Conservation (phyloP, 2,113 vertebrate genomes). For the Tragelaphus imberbis region DNA sequence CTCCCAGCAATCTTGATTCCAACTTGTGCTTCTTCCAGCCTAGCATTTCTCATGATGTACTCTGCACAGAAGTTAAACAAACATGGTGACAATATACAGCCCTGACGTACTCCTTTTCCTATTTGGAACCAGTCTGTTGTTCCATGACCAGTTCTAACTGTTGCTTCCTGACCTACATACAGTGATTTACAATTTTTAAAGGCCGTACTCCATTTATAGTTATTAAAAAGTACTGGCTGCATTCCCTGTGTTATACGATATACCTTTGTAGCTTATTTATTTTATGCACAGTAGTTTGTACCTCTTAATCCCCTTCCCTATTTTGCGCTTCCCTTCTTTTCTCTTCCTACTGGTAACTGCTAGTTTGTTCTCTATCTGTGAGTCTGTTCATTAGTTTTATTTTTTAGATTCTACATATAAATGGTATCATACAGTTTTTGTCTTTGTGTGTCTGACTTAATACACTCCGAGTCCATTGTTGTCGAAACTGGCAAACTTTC, state of each 20-base stretch:
- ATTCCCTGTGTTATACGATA: neutral
- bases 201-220: neutral
- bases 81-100: too few relatives aligned
- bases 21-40: too few relatives aligned
- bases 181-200: neutral
- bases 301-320: neutral
- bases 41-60: too few relatives aligned
- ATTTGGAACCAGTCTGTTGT: too few relatives aligned
- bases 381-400: neutral
- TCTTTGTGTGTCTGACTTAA: neutral
- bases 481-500: neutral
- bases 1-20: too few relatives aligned
- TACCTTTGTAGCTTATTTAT: neutral
- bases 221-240: neutral
- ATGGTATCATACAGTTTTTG: neutral
- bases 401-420: neutral
- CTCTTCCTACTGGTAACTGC: neutral
- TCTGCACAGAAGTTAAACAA: too few relatives aligned
- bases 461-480: neutral
- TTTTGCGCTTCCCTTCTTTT: neutral
- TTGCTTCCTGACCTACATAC: too few relatives aligned
- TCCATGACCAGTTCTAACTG: too few relatives aligned
- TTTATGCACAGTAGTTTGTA: neutral
- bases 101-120: too few relatives aligned
- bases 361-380: neutral